A percentile compares a stretch with the other conserved stretches of the same genome.
phyloP scores from a whole-genome alignment of 2,888 invertebrate genomes.

The Ormyrus pomaceus region DNA sequence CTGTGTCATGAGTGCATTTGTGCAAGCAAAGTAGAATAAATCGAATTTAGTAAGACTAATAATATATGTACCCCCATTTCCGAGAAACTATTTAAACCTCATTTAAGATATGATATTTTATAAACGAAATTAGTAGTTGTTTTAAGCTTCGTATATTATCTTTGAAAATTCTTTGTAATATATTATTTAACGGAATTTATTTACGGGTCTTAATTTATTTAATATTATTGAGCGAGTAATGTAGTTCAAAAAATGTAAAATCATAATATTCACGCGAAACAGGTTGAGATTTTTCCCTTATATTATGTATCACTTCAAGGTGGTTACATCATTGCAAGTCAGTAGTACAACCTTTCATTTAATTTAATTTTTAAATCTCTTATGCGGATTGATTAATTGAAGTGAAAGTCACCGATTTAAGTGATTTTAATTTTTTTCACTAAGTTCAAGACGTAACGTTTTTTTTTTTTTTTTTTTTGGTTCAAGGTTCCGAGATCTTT shows the following conservation, averaged over 20 bases:
- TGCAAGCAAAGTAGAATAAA: no score
- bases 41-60: no score
- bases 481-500: not conserved
- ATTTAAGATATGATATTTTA: no score
- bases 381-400: conserved; percentile 14
- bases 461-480: not conserved
- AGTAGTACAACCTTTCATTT: not conserved
- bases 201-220: not conserved
- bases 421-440: not conserved
- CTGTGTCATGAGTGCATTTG: no score
- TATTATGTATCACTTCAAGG: not conserved
- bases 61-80: no score
- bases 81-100: no score
- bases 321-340: conserved; percentile 8
- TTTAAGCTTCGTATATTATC: no score
- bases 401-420: conserved; percentile 18
- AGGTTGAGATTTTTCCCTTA: no score
- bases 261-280: no score
- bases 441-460: not conserved
- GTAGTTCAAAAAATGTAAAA: not conserved
- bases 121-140: no score
- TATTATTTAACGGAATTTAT: not conserved
- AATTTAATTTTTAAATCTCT: conserved; percentile 28
- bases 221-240: no score
- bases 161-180: no score